Evolutionary conservation across 1,140 invertebrate genomes (phyloP).

Genomic region (Scaptomyza montana): DNA sequence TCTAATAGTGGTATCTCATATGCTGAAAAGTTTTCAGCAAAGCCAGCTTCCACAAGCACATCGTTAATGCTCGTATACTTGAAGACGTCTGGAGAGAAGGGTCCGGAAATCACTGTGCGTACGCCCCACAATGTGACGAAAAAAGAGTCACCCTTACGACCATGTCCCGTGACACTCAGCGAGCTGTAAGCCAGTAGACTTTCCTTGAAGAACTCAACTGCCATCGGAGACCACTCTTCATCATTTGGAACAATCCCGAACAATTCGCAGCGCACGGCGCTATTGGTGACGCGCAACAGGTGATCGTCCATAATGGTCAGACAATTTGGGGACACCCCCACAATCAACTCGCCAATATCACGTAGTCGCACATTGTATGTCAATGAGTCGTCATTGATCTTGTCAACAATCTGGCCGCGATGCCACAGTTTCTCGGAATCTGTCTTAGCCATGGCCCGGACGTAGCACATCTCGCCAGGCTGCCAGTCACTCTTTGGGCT

Average conservation of each 20-base stretch:
- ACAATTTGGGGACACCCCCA: neutral
- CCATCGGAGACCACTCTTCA: conserved; percentile 21
- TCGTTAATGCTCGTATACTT: conserved; percentile 55
- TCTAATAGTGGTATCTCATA: neutral
- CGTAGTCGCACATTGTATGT: conserved; percentile 43
- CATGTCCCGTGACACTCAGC: conserved; percentile 23
- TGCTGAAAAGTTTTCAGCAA: conserved; percentile 17
- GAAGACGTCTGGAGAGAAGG: conserved; percentile 39
- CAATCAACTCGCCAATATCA: conserved; percentile 50
- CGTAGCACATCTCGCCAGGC: conserved; percentile 51
- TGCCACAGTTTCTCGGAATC: conserved; percentile 49
- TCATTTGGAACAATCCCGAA: conserved; percentile 24
- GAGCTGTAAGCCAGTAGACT: conserved; percentile 27
- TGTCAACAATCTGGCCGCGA: conserved; percentile 33
- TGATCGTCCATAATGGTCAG: conserved; percentile 30
- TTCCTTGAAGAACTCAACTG: conserved; percentile 45
- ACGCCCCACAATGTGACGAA: conserved; percentile 44
- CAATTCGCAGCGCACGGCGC: conserved; percentile 43
- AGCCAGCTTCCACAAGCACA: conserved; percentile 9
- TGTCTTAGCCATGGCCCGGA: conserved; percentile 14
- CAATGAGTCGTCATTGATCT: too few relatives aligned
- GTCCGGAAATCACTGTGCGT: conserved; percentile 28
- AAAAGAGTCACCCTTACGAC: conserved; percentile 2
- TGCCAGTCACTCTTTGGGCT: conserved; percentile 17
- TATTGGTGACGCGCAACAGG: conserved; percentile 7